Conservation (phyloP, 2,888 invertebrate genomes). For the Ecliptopera silaceata region DNA sequence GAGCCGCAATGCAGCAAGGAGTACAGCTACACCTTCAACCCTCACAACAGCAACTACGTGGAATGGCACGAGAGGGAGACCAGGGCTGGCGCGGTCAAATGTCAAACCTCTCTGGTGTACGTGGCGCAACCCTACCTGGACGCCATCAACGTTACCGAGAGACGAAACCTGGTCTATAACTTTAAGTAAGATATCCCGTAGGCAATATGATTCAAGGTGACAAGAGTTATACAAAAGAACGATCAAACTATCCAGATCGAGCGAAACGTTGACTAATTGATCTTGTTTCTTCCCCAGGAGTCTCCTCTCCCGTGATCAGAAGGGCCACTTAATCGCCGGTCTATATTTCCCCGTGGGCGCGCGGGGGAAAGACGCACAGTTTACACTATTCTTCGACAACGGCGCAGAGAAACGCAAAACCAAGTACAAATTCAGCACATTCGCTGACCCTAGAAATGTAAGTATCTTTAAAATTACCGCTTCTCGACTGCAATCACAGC, state of each 20-base stretch:
- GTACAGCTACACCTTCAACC: constrained; percentile 90
- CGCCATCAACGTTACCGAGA: constrained; percentile 93
- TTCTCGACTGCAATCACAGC: no score
- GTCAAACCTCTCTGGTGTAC: constrained; percentile 89
- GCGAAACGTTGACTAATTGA: no score
- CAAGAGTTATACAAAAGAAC: no score
- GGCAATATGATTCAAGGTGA: no score
- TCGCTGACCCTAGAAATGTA: constrained; percentile 84
- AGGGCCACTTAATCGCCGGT: constrained; percentile 92
- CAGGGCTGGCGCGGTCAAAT: constrained; percentile 81
- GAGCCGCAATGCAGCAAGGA: constrained; percentile 90
- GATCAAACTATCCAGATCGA: no score
- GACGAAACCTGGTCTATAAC: constrained; percentile 94
- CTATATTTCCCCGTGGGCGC: constrained; percentile 91
- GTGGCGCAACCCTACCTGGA: constrained; percentile 90
- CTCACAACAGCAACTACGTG: constrained; percentile 88
- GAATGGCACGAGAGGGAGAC: constrained; percentile 93
- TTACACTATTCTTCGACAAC: constrained; percentile 91
- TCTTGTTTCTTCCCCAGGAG: constrained; percentile 76
- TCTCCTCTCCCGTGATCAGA: constrained; percentile 91
- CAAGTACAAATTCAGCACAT: constrained; percentile 89
- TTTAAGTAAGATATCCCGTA: constrained; percentile 79
- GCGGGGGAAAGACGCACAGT: constrained; percentile 80
- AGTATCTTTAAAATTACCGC: constrained; percentile 35
- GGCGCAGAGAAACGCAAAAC: constrained; percentile 86